These are phyloP conservation scores for Gobius niger DNA, from an alignment of 2,113 vertebrate genomes.

Conservation along the genomic window DNA sequence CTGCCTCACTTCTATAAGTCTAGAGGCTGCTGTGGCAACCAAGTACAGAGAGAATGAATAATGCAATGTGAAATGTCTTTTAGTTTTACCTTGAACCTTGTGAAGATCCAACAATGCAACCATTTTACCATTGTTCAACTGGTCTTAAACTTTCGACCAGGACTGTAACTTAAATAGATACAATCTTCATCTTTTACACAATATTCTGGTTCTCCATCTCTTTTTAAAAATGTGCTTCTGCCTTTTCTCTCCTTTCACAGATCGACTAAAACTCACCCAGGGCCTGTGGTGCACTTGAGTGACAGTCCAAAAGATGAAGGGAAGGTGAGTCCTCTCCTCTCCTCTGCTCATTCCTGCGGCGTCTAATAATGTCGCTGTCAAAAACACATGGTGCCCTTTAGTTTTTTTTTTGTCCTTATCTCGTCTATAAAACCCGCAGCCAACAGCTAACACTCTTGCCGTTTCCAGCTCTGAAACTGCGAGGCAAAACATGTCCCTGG, in stretches of 20 bases:
- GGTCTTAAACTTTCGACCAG: no score
- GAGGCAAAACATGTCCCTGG: background rate
- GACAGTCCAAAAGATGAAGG: slow-evolving; percentile 98
- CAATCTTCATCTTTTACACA: no score
- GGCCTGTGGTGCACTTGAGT: slow-evolving; percentile 96
- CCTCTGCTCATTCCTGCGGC: background rate
- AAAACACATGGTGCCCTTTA: slow-evolving; percentile 8
- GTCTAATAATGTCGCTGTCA: slow-evolving; percentile 1
- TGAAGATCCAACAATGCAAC: no score
- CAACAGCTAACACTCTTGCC: background rate
- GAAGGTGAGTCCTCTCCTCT: slow-evolving; percentile 83
- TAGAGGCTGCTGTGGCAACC: no score
- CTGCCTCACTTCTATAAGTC: no score
- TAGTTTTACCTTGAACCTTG: no score
- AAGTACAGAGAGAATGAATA: no score
- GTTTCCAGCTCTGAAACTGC: background rate
- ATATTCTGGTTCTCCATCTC: background rate
- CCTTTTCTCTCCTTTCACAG: slow-evolving; percentile 69
- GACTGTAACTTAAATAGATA: no score
- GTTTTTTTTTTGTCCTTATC: slow-evolving; percentile 2
- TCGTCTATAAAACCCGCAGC: background rate
- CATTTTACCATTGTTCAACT: no score
- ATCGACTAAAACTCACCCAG: slow-evolving; percentile 96
- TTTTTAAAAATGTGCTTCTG: slow-evolving; percentile 5
- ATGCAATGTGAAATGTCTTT: no score